phyloP scores from a whole-genome alignment of 2,113 vertebrate genomes.

The Sphaerodactylus townsendi region DNA sequence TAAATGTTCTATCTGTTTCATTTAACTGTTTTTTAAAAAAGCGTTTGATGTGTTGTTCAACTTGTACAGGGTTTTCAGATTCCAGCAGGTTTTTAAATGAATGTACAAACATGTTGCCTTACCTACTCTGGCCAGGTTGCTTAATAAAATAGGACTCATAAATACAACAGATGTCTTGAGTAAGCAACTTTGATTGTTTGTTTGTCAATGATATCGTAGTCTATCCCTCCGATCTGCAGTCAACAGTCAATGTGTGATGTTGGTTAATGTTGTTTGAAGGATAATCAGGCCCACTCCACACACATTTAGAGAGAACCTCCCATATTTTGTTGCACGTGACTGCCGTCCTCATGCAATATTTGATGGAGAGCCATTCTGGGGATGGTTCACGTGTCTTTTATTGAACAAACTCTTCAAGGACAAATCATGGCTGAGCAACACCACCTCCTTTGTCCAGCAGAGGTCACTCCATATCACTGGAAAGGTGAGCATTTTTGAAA shows the following conservation, averaged over 20 bases:
- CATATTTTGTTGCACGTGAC: neutral
- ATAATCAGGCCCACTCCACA: neutral
- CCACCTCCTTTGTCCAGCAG: neutral
- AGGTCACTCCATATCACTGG: neutral
- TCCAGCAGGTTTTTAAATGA: neutral
- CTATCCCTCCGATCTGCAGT: neutral
- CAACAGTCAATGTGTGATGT: neutral
- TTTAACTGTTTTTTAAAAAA: neutral
- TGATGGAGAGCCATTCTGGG: neutral
- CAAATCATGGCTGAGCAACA: neutral
- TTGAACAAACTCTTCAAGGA: neutral
- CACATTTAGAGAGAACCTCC: neutral
- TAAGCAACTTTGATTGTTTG: no score
- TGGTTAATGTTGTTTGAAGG: neutral
- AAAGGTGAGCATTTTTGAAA: slow-evolving; percentile 3
- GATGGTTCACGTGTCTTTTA: neutral
- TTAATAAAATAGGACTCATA: no score
- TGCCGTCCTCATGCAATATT: neutral
- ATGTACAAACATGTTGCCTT: neutral
- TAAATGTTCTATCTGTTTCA: neutral
- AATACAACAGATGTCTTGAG: no score
- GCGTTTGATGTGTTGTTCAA: neutral
- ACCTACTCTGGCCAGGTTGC: neutral
- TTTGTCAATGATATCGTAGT: neutral
- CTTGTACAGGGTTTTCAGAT: neutral